Base-by-base conservation (phyloP, 2,797 vertebrate species). In the Scomberomorus guttatus region DNA sequence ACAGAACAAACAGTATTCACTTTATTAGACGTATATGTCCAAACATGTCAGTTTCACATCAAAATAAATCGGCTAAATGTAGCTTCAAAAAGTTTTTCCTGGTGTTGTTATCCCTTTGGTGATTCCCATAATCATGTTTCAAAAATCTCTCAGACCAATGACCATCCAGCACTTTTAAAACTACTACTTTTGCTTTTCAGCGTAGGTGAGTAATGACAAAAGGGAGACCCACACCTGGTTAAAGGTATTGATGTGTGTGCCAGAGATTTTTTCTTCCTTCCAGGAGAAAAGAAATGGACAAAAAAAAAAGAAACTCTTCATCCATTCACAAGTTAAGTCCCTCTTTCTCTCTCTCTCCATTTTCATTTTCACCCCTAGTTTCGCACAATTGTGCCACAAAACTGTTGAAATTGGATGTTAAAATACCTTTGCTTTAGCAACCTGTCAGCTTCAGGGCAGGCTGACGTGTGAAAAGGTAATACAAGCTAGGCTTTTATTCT, bases 401-500 rank as follows among this genome's bases (percentile, higher is more conserved):
- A 89, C 90, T 82, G 90, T 82, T 72, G 87, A 87, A 89, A 93
- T 91, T 89, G 89, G 91, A 87, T 90, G 92, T 88, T 92, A 89
- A 90, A 91, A 93, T 92, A 89, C 89, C 81, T 90, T 86, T 80
- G 75, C 90, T 90, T 91, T 91, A 89, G 87, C 92, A 89, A 65
- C 87, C 89, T 94, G 92, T 94, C 93, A 92, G 64, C 79, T 83
- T 62, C 83, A 72, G 37, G 37, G 37, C 37, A 37, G 76, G 77
- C 79, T 80, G 92, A 94, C 0, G 90, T 93, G 93, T 91, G 87
- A 94, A 93, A 92, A 92, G 88, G 81, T 90, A 92, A 94, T 91
- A 86, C 81, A 75, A 82, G 78, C 85, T 62, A 60, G 58, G 62
- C 81, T 68, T 65, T 83, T 77, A 68, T 61, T 66, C 61, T 79